Conservation (phyloP, 2,888 invertebrate species). For the Hypomecis punctinalis region DNA sequence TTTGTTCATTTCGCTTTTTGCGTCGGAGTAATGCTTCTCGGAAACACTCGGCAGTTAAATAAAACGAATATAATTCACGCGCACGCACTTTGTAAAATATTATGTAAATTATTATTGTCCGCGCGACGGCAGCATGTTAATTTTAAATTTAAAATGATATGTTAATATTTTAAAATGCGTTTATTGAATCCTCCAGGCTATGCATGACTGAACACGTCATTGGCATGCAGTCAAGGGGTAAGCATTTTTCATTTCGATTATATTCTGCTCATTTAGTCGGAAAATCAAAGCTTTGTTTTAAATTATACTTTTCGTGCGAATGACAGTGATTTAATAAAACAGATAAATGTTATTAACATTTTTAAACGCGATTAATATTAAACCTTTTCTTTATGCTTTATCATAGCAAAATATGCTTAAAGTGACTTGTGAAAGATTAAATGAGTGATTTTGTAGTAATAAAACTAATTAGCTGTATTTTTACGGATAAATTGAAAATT, state of each 20-base stretch:
- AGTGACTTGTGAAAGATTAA: no score
- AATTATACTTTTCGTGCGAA: conserved; percentile 1
- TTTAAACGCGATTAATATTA: no score
- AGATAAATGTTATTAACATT: no score
- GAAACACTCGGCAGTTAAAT: conserved; percentile 29
- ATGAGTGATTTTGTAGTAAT: no score
- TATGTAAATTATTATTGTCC: conserved; percentile 13
- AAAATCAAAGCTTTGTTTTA: conserved; percentile 7
- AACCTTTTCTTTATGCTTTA: no score
- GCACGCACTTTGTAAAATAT: conserved; percentile 25
- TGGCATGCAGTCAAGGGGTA: background rate
- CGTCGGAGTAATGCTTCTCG: conserved; percentile 13
- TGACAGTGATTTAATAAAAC: background rate
- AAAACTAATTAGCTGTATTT: no score
- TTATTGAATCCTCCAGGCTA: background rate
- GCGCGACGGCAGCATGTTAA: background rate
- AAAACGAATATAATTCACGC: conserved; percentile 28
- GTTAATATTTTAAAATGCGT: background rate
- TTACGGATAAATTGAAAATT: no score
- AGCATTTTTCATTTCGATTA: conserved; percentile 11
- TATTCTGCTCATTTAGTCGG: conserved; percentile 9
- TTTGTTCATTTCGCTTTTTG: conserved; percentile 19
- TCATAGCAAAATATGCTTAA: no score
- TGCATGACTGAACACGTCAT: conserved; percentile 1
- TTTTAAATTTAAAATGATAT: conserved; percentile 4